Evolutionary conservation across 30 jellyfish, hydroid and myxozoan species (phyloP), one percentile per base, ranked within the genome.

Genomic region (Turritopsis rubra): DNA sequence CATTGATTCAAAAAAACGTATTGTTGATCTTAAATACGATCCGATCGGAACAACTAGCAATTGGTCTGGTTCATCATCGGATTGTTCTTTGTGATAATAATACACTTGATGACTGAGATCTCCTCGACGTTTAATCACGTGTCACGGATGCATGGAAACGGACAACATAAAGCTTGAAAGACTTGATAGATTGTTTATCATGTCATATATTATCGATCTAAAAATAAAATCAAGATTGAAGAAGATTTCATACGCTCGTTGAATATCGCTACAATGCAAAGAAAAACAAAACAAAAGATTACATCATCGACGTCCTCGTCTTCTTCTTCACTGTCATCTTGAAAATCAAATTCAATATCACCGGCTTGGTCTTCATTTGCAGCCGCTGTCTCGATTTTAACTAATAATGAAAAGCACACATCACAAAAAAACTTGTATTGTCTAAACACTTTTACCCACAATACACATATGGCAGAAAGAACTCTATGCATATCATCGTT

Each of bases 291-390:
- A 52, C 18, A 31, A 7, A 21, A 17, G 1, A 53, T 80, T 52
- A 80, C 87, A 60, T 80, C 87, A 65, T 80, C 87, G 0, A 70
- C 52, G 7, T 80, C 87, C 16, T 80, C 87, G 27, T 80, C 87
- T 22, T 80, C 87, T 1, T 80, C 87, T 21, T 80, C 87, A 26
- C 87, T 80, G 24, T 70, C 87, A 52, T 80, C 87, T 80, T 80
- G 87, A 29, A 80, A 80, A 31, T 80, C 87, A 26, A 80, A 80
- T 80, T 80, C 87, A 29, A 80, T 80, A 65, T 80, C 87, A n/a
- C 87, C 87, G 1, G 52, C 16, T 60, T 41, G 71, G 52, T 80
- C 87, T 60, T 80, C 87, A 52, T 80, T 80, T 7, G 81, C 52
- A 41, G 60, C 81, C 81, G 28, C 52, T 13, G 87, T 52, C 54